Conservation (phyloP, 2,888 invertebrate genomes). For the Clunio marinus region DNA sequence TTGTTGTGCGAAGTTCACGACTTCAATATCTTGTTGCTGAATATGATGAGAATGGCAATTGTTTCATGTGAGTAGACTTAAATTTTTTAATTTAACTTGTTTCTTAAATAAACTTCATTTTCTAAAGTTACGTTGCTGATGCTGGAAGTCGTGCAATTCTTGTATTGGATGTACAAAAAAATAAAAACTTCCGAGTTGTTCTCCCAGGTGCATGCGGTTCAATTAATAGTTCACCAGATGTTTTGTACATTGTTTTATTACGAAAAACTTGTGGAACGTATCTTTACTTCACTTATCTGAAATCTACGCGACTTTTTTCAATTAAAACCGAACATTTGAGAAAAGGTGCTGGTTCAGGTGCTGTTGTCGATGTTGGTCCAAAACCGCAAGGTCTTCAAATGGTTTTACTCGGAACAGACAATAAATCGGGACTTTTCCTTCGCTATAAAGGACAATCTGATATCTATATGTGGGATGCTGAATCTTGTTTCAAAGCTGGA, state of each 20-base stretch:
- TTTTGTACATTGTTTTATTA: conserved; percentile 57
- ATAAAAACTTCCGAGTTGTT: conserved; percentile 56
- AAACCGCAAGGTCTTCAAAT: conserved; percentile 55
- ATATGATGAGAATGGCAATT: conserved; percentile 54
- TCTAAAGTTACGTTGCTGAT: conserved; percentile 45
- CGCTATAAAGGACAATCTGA: conserved; percentile 60
- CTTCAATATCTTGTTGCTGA: conserved; percentile 60
- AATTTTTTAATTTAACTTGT: neutral
- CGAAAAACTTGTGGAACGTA: conserved; percentile 54
- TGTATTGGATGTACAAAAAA: conserved; percentile 54
- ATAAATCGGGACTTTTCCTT: conserved; percentile 58
- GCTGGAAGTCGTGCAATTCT: conserved; percentile 50
- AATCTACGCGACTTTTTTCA: conserved; percentile 56
- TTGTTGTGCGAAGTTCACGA: conserved; percentile 54
- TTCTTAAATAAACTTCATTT: neutral
- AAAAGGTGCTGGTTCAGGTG: conserved; percentile 53
- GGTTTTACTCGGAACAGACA: conserved; percentile 59
- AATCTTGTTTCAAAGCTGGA: conserved; percentile 55
- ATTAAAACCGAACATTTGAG: conserved; percentile 56
- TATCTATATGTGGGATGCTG: conserved; percentile 62
- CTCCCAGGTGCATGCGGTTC: conserved; percentile 55
- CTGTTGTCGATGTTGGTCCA: conserved; percentile 57
- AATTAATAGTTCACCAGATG: conserved; percentile 52
- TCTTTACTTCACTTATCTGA: conserved; percentile 59
- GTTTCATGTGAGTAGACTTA: conserved; percentile 49